phyloP scores from a whole-genome alignment of 2,797 vertebrate species.

The Poeciliopsis infans region DNA sequence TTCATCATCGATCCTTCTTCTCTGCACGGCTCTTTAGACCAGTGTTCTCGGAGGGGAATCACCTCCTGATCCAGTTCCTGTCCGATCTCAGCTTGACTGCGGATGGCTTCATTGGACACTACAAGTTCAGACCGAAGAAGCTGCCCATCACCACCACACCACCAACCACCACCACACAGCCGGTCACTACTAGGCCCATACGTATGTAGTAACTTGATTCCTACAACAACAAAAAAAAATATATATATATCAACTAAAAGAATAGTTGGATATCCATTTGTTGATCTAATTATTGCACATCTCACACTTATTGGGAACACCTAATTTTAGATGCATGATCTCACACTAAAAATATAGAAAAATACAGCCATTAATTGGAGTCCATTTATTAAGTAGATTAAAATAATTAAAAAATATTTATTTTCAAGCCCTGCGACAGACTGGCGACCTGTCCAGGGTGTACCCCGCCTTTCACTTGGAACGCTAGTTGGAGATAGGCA shows the following conservation, averaged over 20 bases:
- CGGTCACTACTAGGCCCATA: constrained; percentile 85
- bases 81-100: constrained; percentile 98
- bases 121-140: constrained; percentile 95
- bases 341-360: not conserved
- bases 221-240: not conserved
- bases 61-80: constrained; percentile 95
- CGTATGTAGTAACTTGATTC: constrained; percentile 75
- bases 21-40: constrained; percentile 80
- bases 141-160: constrained; percentile 82
- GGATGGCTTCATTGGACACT: constrained; percentile 96
- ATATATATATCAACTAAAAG: not conserved
- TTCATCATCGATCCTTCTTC: constrained; percentile 24
- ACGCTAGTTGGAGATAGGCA: no score
- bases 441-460: no score
- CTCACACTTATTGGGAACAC: not conserved
- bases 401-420: not conserved
- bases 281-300: constrained; percentile 5
- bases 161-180: constrained; percentile 79
- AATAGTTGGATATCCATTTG: constrained; percentile 28
- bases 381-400: not conserved
- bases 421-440: not conserved
- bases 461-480: no score
- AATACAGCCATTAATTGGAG: not conserved
- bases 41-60: constrained; percentile 92
- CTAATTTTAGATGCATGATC: not conserved